phyloP scores from a whole-genome alignment of 1,140 invertebrate genomes.

The Panulirus ornatus region DNA sequence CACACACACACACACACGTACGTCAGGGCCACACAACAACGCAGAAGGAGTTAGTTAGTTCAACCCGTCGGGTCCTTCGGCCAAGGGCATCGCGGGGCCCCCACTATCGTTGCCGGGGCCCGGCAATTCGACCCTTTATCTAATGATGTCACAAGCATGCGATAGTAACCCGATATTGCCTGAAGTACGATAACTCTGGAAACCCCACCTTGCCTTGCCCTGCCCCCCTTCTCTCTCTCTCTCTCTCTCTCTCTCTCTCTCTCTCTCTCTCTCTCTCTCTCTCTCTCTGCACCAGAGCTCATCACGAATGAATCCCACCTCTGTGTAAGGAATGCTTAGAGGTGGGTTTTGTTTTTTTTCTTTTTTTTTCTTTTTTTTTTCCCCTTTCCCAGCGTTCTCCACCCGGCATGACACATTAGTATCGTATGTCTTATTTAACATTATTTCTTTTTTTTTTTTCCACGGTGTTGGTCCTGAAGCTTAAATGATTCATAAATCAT shows the following conservation, averaged over 20 bases:
- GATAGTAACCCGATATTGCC: constrained; percentile 27
- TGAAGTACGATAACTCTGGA: constrained; percentile 10
- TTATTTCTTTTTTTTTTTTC: too few species aligned
- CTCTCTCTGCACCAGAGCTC: neutral
- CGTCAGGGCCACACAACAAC: too few species aligned
- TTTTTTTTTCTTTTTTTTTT: neutral
- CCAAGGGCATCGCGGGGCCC: neutral
- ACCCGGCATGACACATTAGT: too few species aligned
- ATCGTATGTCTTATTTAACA: too few species aligned
- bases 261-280: neutral
- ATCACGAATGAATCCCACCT: neutral
- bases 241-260: neutral
- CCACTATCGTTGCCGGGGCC: neutral
- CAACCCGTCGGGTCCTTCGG: neutral
- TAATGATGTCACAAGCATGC: constrained; percentile 36
- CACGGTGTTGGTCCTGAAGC: too few species aligned
- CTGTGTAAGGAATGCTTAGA: too few species aligned
- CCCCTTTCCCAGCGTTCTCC: constrained; percentile 11
- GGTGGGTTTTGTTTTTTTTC: too few species aligned
- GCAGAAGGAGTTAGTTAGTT: too few species aligned
- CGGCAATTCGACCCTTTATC: constrained; percentile 40
- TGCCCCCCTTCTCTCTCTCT: neutral
- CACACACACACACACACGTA: neutral
- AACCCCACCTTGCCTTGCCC: neutral
- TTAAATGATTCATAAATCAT: too few species aligned